These are phyloP conservation scores for Crotalus viridis DNA, from an alignment of 2,113 vertebrate genomes.

Conservation along the genomic window DNA sequence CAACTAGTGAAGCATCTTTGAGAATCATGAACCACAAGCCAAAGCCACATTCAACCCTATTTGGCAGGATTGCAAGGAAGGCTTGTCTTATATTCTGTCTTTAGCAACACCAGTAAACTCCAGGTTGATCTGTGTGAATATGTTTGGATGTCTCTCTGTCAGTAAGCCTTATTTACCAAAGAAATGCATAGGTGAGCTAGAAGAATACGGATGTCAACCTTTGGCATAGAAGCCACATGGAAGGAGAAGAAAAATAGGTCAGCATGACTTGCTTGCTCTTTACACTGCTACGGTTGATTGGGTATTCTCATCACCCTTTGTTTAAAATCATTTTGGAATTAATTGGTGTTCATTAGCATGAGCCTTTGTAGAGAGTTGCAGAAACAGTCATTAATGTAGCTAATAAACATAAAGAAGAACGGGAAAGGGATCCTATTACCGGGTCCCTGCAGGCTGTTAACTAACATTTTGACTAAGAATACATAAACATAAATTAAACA, in stretches of 20 bases:
- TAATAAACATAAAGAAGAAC: slow-evolving; percentile 84
- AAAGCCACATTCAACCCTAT: too few relatives aligned
- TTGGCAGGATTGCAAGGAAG: background rate
- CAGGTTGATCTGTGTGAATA: background rate
- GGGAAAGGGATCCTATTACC: slow-evolving; percentile 75
- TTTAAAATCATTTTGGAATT: slow-evolving; percentile 87
- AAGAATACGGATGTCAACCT: slow-evolving; percentile 61
- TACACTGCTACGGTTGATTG: slow-evolving; percentile 80
- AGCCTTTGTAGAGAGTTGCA: slow-evolving; percentile 79
- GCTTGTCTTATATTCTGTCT: background rate
- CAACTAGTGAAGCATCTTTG: background rate
- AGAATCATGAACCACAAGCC: background rate
- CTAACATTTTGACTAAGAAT: slow-evolving; percentile 82
- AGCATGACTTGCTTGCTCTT: slow-evolving; percentile 71
- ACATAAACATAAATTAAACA: slow-evolving; percentile 82
- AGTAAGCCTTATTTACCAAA: background rate
- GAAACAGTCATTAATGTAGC: slow-evolving; percentile 84
- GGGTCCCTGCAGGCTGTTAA: slow-evolving; percentile 79
- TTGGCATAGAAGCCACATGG: slow-evolving; percentile 68
- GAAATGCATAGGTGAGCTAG: slow-evolving; percentile 57
- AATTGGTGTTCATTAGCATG: slow-evolving; percentile 84
- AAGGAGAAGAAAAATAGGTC: slow-evolving; percentile 74
- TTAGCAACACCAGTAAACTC: background rate
- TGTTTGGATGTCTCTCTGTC: background rate
- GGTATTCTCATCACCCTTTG: slow-evolving; percentile 85